A percentile compares a stretch with the other conserved stretches of the same genome.
These are phyloP conservation scores for Chaetoderma sp. DNA, from an alignment of 2,888 invertebrate genomes.

Conservation along the genomic window DNA sequence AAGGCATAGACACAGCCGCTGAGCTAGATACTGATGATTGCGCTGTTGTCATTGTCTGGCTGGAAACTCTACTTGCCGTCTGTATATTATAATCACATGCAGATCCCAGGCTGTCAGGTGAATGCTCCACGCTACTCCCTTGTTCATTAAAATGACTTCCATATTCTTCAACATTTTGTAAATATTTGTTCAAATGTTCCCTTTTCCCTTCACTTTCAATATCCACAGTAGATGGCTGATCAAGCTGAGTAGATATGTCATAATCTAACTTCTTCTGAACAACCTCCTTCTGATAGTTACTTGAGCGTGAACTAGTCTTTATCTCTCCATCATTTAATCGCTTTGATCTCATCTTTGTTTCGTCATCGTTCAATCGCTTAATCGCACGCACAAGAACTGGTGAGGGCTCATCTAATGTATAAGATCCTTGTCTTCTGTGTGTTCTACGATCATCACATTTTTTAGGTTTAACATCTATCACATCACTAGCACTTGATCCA, in stretches of 20 bases:
- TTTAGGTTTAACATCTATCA: too few relatives aligned
- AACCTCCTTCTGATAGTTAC: not conserved
- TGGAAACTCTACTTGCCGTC: not conserved
- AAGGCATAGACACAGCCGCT: not conserved
- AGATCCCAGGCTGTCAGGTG: too few relatives aligned
- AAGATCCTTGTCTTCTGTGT: conserved; percentile 80
- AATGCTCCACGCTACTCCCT: not conserved
- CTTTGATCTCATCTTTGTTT: not conserved
- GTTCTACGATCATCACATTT: too few relatives aligned
- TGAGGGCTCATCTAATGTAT: conserved; percentile 82
- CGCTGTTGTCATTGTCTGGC: not conserved
- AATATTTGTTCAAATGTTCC: conserved; percentile 62
- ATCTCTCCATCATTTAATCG: not conserved
- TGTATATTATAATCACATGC: too few relatives aligned
- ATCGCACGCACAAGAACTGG: conserved; percentile 73
- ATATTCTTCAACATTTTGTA: conserved; percentile 39
- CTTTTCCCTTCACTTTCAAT: conserved; percentile 57
- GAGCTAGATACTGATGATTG: not conserved
- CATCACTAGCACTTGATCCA: too few relatives aligned
- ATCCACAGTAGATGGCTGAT: conserved; percentile 15
- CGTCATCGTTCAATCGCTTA: not conserved
- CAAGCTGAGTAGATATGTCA: not conserved
- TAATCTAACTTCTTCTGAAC: conserved; percentile 27
- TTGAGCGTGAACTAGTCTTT: not conserved
- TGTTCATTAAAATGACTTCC: too few relatives aligned